phyloP scores from a whole-genome alignment of 2,888 invertebrate genomes.

The Idaea straminata region DNA sequence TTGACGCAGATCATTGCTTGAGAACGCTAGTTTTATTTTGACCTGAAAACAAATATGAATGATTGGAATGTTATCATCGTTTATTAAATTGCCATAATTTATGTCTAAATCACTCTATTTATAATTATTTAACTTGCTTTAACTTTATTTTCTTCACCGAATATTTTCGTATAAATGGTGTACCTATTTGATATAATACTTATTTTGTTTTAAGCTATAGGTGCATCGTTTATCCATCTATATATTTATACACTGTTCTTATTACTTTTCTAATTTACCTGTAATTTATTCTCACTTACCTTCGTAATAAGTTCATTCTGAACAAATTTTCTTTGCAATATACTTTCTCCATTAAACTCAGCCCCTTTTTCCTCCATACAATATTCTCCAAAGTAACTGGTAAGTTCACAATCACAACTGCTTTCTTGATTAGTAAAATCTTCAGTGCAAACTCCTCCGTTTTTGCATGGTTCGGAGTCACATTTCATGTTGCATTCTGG shows the following conservation, averaged over 20 bases:
- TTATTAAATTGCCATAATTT: not conserved
- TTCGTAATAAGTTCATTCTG: slow-evolving; percentile 84
- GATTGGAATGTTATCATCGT: not conserved
- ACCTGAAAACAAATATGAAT: slow-evolving; percentile 70
- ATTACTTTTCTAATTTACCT: not conserved
- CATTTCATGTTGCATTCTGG: slow-evolving; percentile 94
- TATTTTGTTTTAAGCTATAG: no score
- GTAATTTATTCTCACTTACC: slow-evolving; percentile 35
- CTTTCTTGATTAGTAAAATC: slow-evolving; percentile 92
- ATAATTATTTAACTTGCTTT: no score
- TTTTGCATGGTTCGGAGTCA: slow-evolving; percentile 92
- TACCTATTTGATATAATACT: no score
- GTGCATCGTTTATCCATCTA: no score
- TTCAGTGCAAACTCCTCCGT: slow-evolving; percentile 92
- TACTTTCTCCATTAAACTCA: slow-evolving; percentile 92
- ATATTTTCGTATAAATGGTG: no score
- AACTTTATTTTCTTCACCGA: no score
- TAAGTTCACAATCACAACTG: slow-evolving; percentile 92
- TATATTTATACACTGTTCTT: no score
- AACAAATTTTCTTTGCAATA: slow-evolving; percentile 88
- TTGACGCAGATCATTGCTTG: slow-evolving; percentile 88
- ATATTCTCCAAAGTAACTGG: slow-evolving; percentile 93
- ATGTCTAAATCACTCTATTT: not conserved
- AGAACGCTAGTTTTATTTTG: slow-evolving; percentile 92
- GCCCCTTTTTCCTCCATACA: slow-evolving; percentile 95